phyloP scores from a whole-genome alignment of 2,888 invertebrate genomes.

The Eubasilissa splendida region DNA sequence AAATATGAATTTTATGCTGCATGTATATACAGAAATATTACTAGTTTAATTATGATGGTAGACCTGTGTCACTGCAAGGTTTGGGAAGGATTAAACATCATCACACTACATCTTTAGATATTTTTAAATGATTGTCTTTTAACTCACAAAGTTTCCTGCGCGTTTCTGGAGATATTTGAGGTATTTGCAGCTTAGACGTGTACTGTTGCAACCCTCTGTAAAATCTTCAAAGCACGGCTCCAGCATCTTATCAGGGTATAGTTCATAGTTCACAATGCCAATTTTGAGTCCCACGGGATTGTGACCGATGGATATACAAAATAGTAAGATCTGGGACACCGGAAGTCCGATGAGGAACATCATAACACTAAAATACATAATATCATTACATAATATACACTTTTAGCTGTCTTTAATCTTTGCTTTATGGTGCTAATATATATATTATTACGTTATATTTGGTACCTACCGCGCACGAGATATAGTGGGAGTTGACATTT shows the following conservation, averaged over 20 bases:
- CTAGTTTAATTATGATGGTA: too few species aligned
- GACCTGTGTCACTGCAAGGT: too few species aligned
- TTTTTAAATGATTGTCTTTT: too few species aligned
- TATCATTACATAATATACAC: not conserved
- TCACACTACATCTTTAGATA: too few species aligned
- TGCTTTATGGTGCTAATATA: not conserved
- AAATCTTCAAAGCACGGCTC: slow-evolving; percentile 69
- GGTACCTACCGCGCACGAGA: too few species aligned
- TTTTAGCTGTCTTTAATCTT: not conserved
- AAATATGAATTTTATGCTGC: too few species aligned
- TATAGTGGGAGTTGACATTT: too few species aligned
- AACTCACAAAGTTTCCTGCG: slow-evolving; percentile 79
- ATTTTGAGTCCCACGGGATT: slow-evolving; percentile 84
- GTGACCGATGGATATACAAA: slow-evolving; percentile 92
- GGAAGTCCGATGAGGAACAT: slow-evolving; percentile 90
- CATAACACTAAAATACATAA: slow-evolving; percentile 75
- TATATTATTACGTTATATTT: too few species aligned
- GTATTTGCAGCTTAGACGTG: slow-evolving; percentile 84
- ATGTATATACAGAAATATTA: too few species aligned
- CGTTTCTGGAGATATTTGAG: slow-evolving; percentile 79
- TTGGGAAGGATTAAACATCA: too few species aligned
- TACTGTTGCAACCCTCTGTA: slow-evolving; percentile 74
- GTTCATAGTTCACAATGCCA: slow-evolving; percentile 87
- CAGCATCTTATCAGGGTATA: slow-evolving; percentile 68
- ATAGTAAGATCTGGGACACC: slow-evolving; percentile 87